Evolutionary conservation across 2,113 vertebrate genomes (phyloP).

Genomic region (Spilogale gracilis): DNA sequence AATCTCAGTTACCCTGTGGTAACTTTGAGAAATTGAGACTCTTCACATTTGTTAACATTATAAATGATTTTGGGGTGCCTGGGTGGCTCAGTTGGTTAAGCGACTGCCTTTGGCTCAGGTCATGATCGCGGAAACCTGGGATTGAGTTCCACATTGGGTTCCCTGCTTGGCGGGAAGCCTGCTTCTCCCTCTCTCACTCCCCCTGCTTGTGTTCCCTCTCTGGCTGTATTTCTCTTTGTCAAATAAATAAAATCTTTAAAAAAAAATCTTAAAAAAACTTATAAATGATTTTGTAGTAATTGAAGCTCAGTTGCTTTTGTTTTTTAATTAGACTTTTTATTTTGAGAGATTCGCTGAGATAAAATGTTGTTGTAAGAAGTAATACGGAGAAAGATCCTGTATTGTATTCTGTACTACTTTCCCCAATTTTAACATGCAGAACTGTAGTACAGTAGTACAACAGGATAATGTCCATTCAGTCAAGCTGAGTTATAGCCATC

Average conservation of each 20-base stretch:
- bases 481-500: neutral
- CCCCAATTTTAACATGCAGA: neutral
- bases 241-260: too few relatives aligned
- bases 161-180: too few relatives aligned
- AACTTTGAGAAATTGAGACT: constrained; percentile 8
- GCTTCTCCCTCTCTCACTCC: too few relatives aligned
- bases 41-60: neutral
- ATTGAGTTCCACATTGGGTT: too few relatives aligned
- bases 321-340: neutral
- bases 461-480: neutral
- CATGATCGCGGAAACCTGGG: too few relatives aligned
- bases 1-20: neutral
- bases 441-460: neutral
- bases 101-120: too few relatives aligned
- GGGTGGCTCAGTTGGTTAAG: too few relatives aligned
- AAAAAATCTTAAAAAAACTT: neutral
- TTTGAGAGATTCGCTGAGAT: constrained; percentile 12
- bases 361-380: neutral
- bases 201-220: too few relatives aligned
- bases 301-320: neutral
- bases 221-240: too few relatives aligned
- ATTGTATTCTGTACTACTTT: neutral
- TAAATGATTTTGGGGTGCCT: neutral
- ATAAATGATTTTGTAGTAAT: neutral
- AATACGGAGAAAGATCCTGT: neutral